Base-by-base conservation (phyloP, 2,888 invertebrate species). In the Mystacides longicornis region DNA sequence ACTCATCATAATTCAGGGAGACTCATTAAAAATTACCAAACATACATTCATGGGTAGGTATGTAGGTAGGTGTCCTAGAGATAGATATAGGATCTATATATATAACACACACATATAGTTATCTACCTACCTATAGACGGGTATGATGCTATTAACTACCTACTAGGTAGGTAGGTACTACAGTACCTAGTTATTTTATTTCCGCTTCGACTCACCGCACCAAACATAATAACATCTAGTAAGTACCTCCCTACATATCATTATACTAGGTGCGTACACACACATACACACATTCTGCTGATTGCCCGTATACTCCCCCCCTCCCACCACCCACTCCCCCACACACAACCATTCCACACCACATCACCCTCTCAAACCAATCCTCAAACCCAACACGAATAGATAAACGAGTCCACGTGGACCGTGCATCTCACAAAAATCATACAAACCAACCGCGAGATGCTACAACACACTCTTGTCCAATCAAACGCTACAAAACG, bases 391-490 rank as follows among this genome's bases (percentile, higher is more conserved):
- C 60, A 58, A 60, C 60, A 58, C 60, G 77, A 77, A 77, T 77
- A 77, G 77, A 77, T 77, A 77, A 77, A 77, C 77, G 77, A 77
- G 75, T 77, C 77, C 74, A 76, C 77, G 77, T 76, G 72, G 77
- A 76, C 73, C 68, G 68, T 68, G 70, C 71, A 73, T 74, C 75
- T 76, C 76, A 76, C 74, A 76, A 77, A 76, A 76, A 77, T 75
- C 71, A 63, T 69, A 72, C 73, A 69, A 56, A 57, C 76, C 74
- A 76, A 76, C 73, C 55, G 64, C 33, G 47, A 49, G 49, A 62
- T 62, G 65, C 65, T 64, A 64, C 68, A 63, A 63, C 67, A 55
- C 60, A 55, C 62, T 64, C 62, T 56, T 52, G 55, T 51, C 77
- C 75, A 75, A 74, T 68, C 48, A 64, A 14, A 49, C 63, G 51